Evolutionary conservation across 2,113 vertebrate genomes (phyloP).

Genomic region (Myrmophylax atrothorax): DNA sequence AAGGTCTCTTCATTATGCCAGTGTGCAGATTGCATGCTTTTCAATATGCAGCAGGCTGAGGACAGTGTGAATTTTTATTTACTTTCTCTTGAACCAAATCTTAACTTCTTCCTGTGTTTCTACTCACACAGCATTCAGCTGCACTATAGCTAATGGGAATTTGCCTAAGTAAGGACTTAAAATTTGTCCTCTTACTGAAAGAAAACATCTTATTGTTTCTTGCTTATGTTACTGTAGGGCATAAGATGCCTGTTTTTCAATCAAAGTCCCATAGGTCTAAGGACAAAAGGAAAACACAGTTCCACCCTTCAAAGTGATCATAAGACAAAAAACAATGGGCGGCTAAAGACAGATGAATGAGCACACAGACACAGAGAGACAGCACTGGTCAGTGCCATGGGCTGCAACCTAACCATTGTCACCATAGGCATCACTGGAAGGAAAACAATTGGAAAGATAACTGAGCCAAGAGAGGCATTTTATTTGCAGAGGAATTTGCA

Average conservation of each 20-base stretch:
- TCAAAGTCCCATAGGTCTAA: neutral
- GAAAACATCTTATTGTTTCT: neutral
- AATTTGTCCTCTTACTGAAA: neutral
- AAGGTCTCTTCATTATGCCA: neutral
- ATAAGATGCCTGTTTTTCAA: neutral
- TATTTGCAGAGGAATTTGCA: neutral
- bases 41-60: neutral
- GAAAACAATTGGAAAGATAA: constrained; percentile 11
- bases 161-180: neutral
- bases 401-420: constrained; percentile 16
- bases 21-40: neutral
- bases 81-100: neutral
- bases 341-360: neutral
- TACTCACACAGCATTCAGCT: neutral
- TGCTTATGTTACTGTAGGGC: neutral
- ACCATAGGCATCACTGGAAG: neutral
- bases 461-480: neutral
- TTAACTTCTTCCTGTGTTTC: neutral
- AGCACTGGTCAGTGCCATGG: neutral
- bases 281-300: constrained; percentile 27
- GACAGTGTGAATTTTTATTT: neutral
- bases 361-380: neutral
- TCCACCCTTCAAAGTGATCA: neutral
- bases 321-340: constrained; percentile 15
- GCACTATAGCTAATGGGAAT: neutral